Conservation (phyloP, 2,888 invertebrate genomes). For the Acrocyrtus sp. region DNA sequence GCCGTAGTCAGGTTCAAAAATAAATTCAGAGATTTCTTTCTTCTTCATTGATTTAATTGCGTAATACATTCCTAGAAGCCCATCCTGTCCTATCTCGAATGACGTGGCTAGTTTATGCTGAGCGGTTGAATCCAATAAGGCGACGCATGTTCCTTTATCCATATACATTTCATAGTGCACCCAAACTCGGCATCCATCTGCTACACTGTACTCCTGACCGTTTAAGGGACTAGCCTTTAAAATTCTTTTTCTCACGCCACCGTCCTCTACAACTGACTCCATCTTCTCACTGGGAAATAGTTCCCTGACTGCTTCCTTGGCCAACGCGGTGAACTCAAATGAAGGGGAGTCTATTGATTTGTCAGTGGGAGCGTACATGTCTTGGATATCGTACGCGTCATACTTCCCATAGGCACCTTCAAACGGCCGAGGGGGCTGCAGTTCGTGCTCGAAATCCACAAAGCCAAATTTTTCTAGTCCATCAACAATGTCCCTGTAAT, state of each 20-base stretch:
- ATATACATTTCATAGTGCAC: constrained; percentile 23
- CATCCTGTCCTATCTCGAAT: constrained; percentile 9
- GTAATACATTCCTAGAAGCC: constrained; percentile 7
- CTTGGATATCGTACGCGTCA: neutral
- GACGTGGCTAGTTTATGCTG: constrained; percentile 13
- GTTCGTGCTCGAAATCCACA: constrained; percentile 1
- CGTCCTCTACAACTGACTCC: constrained; percentile 1
- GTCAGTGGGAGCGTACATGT: neutral
- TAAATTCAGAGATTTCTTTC: constrained; percentile 18
- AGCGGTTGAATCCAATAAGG: constrained; percentile 7
- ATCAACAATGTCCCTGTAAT: constrained; percentile 2
- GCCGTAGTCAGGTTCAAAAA: constrained; percentile 1
- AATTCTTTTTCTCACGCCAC: constrained; percentile 14
- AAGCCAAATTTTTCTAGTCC: neutral
- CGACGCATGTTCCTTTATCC: neutral
- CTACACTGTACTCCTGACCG: neutral
- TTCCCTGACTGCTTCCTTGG: neutral
- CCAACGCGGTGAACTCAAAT: neutral
- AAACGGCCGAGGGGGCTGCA: neutral
- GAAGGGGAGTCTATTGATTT: neutral
- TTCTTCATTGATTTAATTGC: constrained; percentile 11
- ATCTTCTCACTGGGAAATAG: neutral
- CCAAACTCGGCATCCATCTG: constrained; percentile 30
- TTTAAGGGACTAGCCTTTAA: neutral
- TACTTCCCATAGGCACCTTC: neutral